Evolutionary conservation across 1,140 invertebrate species (phyloP), one percentile per base, ranked within the genome.

Genomic region (Drosophila takahashii): DNA sequence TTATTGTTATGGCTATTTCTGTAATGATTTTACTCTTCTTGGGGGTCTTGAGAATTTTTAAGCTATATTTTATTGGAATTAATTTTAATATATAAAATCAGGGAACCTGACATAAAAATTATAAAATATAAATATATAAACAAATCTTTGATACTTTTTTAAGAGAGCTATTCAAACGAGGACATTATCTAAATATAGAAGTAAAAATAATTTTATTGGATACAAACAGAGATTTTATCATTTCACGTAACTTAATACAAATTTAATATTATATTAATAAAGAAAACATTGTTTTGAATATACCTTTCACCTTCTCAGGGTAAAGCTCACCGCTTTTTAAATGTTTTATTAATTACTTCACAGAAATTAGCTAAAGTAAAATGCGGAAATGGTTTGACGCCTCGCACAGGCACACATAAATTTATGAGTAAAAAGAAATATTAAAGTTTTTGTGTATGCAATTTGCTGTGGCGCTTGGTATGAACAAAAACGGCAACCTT

Each of bases 281-380:
- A 37, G 10, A 13, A 4, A 22, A 13, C 13, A 22, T 13, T 10
- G 1, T 18, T 18, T 10, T 3, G 0, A 15, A 11, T 3, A 58
- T 58, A 29, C 52, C 13, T 61, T 15, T 41, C 52, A 6, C 16
- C 11, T 22, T 39, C 4, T 11, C 9, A 54, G 66, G 15, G 42
- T 47, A 47, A 7, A 1, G 1, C 32, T 22, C 10, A 34, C 16
- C 34, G 62, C 42, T 36, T 27, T 65, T 76, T 81, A 83, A 60
- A 89, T 87, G 67, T 89, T 73, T 89, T 89, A 87, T 87, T 87
- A 89, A 87, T 89, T 73, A 75, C 81, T 77, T 77, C 79, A 79
- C 79, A 79, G 83, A 72, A 48, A 26, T 58, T 16, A 42, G 67
- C 37, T 47, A 29, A 71, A 53, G 74, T 78, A 64, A 78, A 85